Conservation (phyloP, 2,797 vertebrate genomes). For the Tokudaia muenninki region DNA sequence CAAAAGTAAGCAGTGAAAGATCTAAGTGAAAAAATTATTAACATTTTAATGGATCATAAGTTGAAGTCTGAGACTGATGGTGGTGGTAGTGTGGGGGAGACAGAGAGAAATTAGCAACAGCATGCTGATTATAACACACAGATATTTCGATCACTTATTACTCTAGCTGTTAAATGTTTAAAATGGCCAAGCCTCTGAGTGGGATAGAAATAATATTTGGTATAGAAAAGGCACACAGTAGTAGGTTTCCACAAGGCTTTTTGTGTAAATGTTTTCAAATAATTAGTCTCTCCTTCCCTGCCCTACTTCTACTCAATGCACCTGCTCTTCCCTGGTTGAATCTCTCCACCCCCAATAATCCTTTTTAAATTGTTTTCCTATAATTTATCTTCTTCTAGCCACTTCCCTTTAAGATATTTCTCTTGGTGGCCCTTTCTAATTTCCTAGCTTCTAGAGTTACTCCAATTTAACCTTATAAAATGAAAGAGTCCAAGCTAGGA, state of each 20-base stretch:
- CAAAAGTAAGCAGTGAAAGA: slow-evolving; percentile 5
- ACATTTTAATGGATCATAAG: slow-evolving; percentile 21
- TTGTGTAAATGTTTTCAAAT: not conserved
- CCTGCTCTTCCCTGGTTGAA: not conserved
- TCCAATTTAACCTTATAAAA: not conserved
- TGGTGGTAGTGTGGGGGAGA: not conserved
- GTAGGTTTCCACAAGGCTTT: not conserved
- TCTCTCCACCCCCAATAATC: not conserved
- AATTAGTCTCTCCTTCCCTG: no score
- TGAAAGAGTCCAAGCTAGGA: not conserved
- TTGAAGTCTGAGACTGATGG: not conserved
- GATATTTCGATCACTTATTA: not conserved
- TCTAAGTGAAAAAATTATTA: not conserved
- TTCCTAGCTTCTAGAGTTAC: not conserved
- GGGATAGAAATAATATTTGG: not conserved
- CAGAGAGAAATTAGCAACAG: not conserved
- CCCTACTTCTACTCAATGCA: no score
- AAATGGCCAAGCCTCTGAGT: not conserved
- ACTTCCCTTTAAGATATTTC: not conserved
- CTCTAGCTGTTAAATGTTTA: not conserved
- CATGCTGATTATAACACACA: not conserved
- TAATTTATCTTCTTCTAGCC: not conserved
- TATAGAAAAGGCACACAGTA: not conserved
- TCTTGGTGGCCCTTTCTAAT: not conserved
- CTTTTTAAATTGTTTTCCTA: not conserved